A percentile compares a stretch with the other conserved stretches of the same genome.
Conservation (phyloP, 2,888 invertebrate species). For the Cybosia mesomella region DNA sequence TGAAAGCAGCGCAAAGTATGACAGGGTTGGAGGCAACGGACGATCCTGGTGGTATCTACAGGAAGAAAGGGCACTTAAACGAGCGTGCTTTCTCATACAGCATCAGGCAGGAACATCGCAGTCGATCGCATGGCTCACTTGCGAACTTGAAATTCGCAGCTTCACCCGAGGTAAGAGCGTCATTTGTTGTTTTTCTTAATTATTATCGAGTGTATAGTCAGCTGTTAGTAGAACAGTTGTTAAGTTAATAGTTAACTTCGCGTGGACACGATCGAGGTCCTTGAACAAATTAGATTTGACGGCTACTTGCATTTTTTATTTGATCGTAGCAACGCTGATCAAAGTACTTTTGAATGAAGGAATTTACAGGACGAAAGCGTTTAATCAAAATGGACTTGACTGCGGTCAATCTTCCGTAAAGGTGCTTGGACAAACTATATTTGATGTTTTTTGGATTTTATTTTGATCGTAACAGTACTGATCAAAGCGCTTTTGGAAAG, state of each 20-base stretch:
- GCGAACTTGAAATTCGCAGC: conserved; percentile 96
- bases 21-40: conserved; percentile 89
- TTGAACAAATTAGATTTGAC: neutral
- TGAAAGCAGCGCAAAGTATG: conserved; percentile 90
- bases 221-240: neutral
- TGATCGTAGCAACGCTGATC: neutral
- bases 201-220: neutral
- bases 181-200: no score
- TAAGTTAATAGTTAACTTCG: neutral
- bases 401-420: neutral
- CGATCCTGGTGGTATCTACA: conserved; percentile 91
- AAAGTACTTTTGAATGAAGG: neutral
- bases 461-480: neutral
- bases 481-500: neutral
- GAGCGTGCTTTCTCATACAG: conserved; percentile 97
- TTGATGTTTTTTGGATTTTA: no score
- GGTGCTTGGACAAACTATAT: neutral
- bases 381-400: neutral
- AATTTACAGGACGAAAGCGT: neutral
- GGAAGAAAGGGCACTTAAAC: conserved; percentile 96
- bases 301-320: conserved; percentile 1
- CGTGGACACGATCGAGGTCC: neutral
- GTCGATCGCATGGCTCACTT: conserved; percentile 96
- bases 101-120: conserved; percentile 96
- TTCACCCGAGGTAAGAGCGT: conserved; percentile 85